Evolutionary conservation across 2,797 vertebrate species (phyloP), one percentile per base, ranked within the genome.

Genomic region (Siniperca scherzeri): DNA sequence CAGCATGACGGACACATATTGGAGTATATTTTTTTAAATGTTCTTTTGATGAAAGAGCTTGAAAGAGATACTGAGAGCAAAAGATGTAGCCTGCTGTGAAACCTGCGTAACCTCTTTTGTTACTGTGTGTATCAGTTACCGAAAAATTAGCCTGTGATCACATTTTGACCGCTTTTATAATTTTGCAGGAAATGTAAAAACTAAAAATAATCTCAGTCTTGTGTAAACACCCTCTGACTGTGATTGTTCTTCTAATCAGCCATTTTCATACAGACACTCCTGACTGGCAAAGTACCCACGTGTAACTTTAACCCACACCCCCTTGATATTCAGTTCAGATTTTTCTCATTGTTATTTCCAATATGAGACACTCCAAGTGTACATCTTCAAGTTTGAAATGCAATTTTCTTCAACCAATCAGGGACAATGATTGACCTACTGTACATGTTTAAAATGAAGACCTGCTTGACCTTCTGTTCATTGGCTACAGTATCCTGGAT

Each of bases 21-120:
- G 38, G 3, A 59, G 46, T 33, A 36, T 59, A 55, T 74, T 64
- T 30, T 56, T 42, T 42, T 16, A 74, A 53, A 66, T 40, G 44
- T 67, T 81, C 52, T 77, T 88, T 82, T 86, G 71, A 88, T 87
- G 82, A 30, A 30, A 30, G 66, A 48, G 38, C 59, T 80, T 83
- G 52, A 78, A 85, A 75, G 36, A 55, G 48, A 76, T 17, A 42
- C 60, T 75, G 65, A 46, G 46, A 81, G 60, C 46, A 69, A 74
- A 87, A 72, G 55, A 70, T 55, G 30, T 21, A 46, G 22, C 78
- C 69, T 74, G 70, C 80, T 86, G 89, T 67, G 75, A 83, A 87
- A 81, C 72, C 76, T 61, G 38, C 53, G 60, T 59, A 46, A 61
- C 36, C 33, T 64, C 38, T 67, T 78, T 79, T 69, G 33, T 76